phyloP scores from a whole-genome alignment of 2,888 invertebrate genomes.

The Xylota segnis region DNA sequence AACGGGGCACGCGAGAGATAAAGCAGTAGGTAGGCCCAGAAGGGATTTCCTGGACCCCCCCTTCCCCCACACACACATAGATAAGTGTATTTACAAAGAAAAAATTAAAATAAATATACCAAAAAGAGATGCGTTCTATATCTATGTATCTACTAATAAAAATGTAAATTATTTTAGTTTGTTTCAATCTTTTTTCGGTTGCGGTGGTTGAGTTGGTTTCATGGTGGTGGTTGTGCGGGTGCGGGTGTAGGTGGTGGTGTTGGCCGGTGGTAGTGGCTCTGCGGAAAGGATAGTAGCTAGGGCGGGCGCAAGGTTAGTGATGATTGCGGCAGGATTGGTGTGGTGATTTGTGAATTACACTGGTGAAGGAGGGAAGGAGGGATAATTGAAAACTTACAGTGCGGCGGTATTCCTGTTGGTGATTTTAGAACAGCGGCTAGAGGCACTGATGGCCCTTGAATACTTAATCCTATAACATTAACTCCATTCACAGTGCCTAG shows the following conservation, averaged over 20 bases:
- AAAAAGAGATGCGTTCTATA: constrained; percentile 30
- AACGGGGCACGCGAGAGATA: constrained; percentile 21
- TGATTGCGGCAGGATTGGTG: constrained; percentile 77
- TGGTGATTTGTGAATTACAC: constrained; percentile 77
- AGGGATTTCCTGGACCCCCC: constrained; percentile 3
- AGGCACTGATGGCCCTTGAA: constrained; percentile 86
- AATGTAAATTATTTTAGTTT: constrained; percentile 62
- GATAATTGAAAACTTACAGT: constrained; percentile 76
- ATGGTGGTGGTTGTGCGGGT: constrained; percentile 47
- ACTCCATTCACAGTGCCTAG: constrained; percentile 90
- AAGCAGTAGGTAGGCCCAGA: constrained; percentile 4
- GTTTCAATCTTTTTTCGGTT: constrained; percentile 59
- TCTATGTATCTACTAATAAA: constrained; percentile 60
- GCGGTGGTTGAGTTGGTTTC: constrained; percentile 31
- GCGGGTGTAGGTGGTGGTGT: constrained; percentile 41
- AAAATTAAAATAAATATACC: constrained; percentile 49
- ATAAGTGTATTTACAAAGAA: constrained; percentile 3
- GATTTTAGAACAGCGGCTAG: constrained; percentile 82
- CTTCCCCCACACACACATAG: too few relatives aligned
- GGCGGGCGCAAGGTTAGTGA: constrained; percentile 45
- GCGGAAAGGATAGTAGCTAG: constrained; percentile 24
- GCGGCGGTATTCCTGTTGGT: constrained; percentile 80
- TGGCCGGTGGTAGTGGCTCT: constrained; percentile 12
- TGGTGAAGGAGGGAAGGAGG: constrained; percentile 36
- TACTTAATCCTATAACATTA: constrained; percentile 88